Percentiles rank a stretch among this genome's conserved stretches.
These are phyloP conservation scores for Microdon myrmicae DNA, from an alignment of 2,888 invertebrate genomes.

Conservation along the genomic window DNA sequence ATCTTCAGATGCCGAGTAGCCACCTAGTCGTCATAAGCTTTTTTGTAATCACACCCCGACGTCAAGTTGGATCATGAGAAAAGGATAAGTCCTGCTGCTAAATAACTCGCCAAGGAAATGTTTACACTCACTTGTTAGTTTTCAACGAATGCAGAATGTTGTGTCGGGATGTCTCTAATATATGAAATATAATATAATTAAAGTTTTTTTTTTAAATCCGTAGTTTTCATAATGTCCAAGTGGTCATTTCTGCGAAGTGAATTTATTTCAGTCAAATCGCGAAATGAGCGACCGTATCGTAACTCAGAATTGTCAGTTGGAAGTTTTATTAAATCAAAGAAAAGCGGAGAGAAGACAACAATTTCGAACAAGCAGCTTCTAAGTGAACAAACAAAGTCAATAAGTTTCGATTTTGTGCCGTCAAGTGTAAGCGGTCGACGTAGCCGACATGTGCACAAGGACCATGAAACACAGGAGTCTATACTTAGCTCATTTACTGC, in stretches of 20 bases:
- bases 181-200: no score
- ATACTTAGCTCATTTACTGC: slow-evolving; percentile 3
- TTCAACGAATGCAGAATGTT: no score
- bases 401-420: slow-evolving; percentile 40
- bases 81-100: no score
- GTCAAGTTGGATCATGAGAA: no score
- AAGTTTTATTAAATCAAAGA: slow-evolving; percentile 30
- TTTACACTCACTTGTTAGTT: no score
- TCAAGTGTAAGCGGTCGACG: slow-evolving; percentile 53
- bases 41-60: no score
- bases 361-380: slow-evolving; percentile 16
- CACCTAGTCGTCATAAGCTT: no score
- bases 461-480: slow-evolving; percentile 15
- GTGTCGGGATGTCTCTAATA: no score
- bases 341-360: slow-evolving; percentile 26
- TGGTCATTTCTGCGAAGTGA: slow-evolving; percentile 54
- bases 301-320: slow-evolving; percentile 30
- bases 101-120: no score
- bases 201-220: no score
- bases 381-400: slow-evolving; percentile 31
- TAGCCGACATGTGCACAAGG: slow-evolving; percentile 51
- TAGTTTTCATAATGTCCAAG: slow-evolving; percentile 51
- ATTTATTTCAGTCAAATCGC: slow-evolving; percentile 43
- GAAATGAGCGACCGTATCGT: slow-evolving; percentile 12
- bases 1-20: no score